Evolutionary conservation across 2,888 invertebrate species (phyloP), one percentile per base, ranked within the genome.

Genomic region (Criorhina ranunculi): DNA sequence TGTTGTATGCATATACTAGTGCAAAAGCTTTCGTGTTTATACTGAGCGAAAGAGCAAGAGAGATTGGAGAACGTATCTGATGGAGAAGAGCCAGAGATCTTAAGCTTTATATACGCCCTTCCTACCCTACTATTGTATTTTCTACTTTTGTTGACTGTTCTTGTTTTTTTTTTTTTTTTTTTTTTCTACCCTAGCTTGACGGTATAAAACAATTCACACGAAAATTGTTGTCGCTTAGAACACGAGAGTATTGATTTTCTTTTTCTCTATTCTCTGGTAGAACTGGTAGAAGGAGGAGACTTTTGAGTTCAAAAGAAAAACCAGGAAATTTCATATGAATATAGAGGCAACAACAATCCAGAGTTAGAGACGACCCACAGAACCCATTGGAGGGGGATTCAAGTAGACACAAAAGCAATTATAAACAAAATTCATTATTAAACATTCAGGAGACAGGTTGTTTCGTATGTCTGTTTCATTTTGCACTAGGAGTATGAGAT

Each of bases 141-240:
- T 37, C 66, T 29, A 33, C 49, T 53, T 40, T 66, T 53, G 67
- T 66, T 66, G 64, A 51, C 51, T 66, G 53, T 53, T 40, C 40
- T 31, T 53, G 29, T 17, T 46, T 46, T n/a, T 24, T 11, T 46
- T 33, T 2, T 19, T 49, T 31, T 53, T 55, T 55, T 55, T 55
- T 40, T 42, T 8, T 4, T 11, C 33, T n/a, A n/a, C 9, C 17
- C 11, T 17, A 29, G 51, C 15, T 11, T 66, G 9, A 4, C 49
- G 29, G 33, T 55, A 51, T 72, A 72, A 51, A 51, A 72, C 5
- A 60, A 72, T 60, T 40, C 60, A 33, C 6, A 60, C 40, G 59
- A 11, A 60, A 40, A 49, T 31, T 60, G 72, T 51, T 60, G 35
- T 60, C 57, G 31, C 31, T 31, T 40, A 59, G 37, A 29, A 42